phyloP scores from a whole-genome alignment of 2,888 invertebrate genomes.

The Stenurella melanura region DNA sequence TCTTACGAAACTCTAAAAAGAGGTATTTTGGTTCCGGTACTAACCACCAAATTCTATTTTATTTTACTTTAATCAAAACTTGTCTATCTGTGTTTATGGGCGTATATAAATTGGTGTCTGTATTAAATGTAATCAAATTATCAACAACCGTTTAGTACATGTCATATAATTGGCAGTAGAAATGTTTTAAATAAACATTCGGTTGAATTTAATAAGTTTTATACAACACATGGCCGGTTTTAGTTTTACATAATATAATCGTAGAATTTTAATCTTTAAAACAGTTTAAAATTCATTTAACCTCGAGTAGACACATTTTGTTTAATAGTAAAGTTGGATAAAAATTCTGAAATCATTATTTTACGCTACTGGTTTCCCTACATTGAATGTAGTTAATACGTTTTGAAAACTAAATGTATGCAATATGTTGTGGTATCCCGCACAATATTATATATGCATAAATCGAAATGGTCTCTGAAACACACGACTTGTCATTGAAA shows the following conservation, averaged over 20 bases:
- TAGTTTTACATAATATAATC: neutral
- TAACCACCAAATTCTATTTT: too few relatives aligned
- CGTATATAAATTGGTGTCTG: neutral
- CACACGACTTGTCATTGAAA: too few relatives aligned
- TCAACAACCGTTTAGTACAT: neutral
- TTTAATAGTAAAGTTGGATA: neutral
- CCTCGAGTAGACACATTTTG: neutral
- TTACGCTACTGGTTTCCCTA: too few relatives aligned
- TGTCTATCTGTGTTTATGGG: too few relatives aligned
- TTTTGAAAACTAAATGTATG: too few relatives aligned
- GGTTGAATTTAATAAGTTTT: neutral
- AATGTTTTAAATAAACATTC: neutral
- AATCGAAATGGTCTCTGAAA: too few relatives aligned
- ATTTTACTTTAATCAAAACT: too few relatives aligned
- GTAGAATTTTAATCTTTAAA: neutral
- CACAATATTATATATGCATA: too few relatives aligned
- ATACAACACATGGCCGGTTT: neutral
- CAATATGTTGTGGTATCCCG: too few relatives aligned
- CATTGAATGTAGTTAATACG: too few relatives aligned
- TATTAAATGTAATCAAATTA: neutral
- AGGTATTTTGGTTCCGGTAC: too few relatives aligned
- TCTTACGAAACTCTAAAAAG: too few relatives aligned
- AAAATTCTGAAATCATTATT: neutral
- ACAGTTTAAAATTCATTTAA: neutral
- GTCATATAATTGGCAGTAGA: neutral